phyloP scores from a whole-genome alignment of 2,888 invertebrate species.

The Hirtodrosophila confusa region DNA sequence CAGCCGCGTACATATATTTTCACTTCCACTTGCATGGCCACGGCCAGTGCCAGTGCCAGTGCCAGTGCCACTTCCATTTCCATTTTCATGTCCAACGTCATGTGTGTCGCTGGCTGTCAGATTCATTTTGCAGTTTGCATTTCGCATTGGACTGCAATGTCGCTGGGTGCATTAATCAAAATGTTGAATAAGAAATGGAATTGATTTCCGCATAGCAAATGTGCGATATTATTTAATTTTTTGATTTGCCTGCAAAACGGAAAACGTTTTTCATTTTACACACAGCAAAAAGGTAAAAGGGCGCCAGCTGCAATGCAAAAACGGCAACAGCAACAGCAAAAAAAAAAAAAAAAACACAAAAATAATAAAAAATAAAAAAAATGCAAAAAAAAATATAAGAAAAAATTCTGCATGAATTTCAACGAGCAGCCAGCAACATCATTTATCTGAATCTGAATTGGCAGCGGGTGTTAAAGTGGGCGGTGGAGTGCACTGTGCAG shows the following conservation, averaged over 20 bases:
- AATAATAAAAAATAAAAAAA: too few species aligned
- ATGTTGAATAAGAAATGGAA: conserved; percentile 78
- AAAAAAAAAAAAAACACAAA: too few species aligned
- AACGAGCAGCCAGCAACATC: conserved; percentile 46
- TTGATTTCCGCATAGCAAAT: conserved; percentile 68
- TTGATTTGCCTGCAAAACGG: conserved; percentile 42
- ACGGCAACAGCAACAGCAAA: conserved; percentile 2
- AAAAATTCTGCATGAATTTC: conserved; percentile 43
- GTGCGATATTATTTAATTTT: conserved; percentile 69
- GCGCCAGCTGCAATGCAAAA: conserved; percentile 13
- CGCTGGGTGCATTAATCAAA: conserved; percentile 75
- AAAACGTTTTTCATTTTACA: conserved; percentile 51
- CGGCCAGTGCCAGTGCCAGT: conserved; percentile 3
- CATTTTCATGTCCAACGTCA: conserved; percentile 35
- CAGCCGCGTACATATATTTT: conserved; percentile 15
- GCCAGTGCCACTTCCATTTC: conserved; percentile 12
- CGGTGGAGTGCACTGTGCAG: too few species aligned
- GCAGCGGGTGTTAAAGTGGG: conserved; percentile 17
- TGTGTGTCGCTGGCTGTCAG: conserved; percentile 36
- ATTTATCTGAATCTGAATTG: conserved; percentile 51
- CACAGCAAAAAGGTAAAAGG: conserved; percentile 8
- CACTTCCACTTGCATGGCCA: conserved; percentile 11
- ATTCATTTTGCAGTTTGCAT: conserved; percentile 43
- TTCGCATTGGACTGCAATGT: conserved; percentile 18
- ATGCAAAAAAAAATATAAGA: background rate